phyloP scores from a whole-genome alignment of 2,797 vertebrate genomes.

The Gastrophryne carolinensis region DNA sequence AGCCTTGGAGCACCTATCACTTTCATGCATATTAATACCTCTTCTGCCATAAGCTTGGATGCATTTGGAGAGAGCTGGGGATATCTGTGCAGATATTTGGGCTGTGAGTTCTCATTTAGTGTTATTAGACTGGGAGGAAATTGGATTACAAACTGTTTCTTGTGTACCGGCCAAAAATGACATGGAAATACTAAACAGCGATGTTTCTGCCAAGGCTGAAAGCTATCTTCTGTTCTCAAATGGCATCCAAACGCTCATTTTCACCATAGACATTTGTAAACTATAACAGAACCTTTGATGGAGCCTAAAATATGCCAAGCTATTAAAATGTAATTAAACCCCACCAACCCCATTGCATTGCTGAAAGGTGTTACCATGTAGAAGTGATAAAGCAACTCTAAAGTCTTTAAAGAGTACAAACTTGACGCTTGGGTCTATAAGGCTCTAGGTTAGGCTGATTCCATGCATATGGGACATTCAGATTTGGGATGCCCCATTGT shows the following conservation, averaged over 20 bases:
- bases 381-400: no score
- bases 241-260: not conserved
- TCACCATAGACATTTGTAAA: no score
- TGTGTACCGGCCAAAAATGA: not conserved
- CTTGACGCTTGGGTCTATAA: no score
- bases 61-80: conserved; percentile 10
- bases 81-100: conserved; percentile 17
- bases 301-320: no score
- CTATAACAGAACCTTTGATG: no score
- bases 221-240: not conserved
- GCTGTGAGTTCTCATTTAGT: conserved; percentile 31
- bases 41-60: not conserved
- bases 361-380: no score
- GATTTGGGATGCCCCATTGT: no score
- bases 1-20: conserved; percentile 1
- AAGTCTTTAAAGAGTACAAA: no score
- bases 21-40: conserved; percentile 36
- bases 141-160: conserved; percentile 30
- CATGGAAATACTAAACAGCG: not conserved
- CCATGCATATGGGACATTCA: no score
- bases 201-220: not conserved
- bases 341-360: no score
- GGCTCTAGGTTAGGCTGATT: no score
- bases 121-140: conserved; percentile 20
- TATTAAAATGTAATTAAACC: no score